Conservation (phyloP, 1,140 invertebrate genomes). For the Saccostrea cuccullata region DNA sequence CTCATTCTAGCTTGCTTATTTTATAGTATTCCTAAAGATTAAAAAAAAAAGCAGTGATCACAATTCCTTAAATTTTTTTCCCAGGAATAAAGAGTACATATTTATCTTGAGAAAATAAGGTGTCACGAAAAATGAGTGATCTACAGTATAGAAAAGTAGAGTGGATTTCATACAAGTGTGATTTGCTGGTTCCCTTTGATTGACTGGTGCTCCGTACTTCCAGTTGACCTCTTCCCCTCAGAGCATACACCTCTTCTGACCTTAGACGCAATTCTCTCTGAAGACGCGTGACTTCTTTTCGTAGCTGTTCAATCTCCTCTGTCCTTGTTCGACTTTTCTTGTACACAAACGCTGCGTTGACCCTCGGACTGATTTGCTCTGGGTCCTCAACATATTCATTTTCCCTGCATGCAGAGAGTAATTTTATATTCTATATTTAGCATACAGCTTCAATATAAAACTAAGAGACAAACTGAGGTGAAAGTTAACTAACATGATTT, state of each 20-base stretch:
- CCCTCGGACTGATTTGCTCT: not conserved
- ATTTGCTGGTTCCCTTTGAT: not conserved
- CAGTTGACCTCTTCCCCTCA: not conserved
- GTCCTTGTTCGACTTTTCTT: not conserved
- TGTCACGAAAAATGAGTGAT: too few relatives aligned
- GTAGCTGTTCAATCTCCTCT: not conserved
- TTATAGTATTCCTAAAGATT: too few relatives aligned
- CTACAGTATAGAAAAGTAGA: too few relatives aligned
- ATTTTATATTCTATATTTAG: too few relatives aligned
- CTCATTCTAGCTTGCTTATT: too few relatives aligned
- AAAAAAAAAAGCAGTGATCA: too few relatives aligned
- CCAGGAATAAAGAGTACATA: too few relatives aligned
- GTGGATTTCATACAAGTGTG: not conserved
- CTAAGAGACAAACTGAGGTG: too few relatives aligned
- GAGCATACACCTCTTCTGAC: not conserved
- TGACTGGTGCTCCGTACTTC: not conserved
- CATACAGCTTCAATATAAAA: too few relatives aligned
- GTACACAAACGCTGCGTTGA: not conserved
- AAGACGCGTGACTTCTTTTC: slow-evolving; percentile 5
- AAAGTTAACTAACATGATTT: too few relatives aligned
- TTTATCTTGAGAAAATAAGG: too few relatives aligned
- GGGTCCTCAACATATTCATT: not conserved
- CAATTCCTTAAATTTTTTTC: too few relatives aligned
- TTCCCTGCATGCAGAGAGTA: not conserved
- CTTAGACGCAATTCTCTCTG: slow-evolving; percentile 10